Percentiles rank a stretch among this genome's conserved stretches.
Evolutionary conservation across 2,797 vertebrate species (phyloP).

Genomic region (Sebastes oblongus): DNA sequence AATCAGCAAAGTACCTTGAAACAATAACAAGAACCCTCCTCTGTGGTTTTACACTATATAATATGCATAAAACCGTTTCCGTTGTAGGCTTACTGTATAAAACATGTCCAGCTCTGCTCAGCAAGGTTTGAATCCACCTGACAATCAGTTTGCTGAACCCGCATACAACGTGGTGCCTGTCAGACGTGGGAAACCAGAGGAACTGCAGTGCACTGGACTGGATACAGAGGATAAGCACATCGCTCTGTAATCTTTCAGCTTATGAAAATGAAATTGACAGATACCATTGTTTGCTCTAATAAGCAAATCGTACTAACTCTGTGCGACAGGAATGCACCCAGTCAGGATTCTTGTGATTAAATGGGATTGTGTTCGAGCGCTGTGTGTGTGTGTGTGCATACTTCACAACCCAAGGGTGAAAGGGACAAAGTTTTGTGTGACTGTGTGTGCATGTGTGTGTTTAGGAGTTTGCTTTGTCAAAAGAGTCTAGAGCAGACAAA

Average conservation of each 20-base stretch:
- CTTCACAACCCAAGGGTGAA: conserved; percentile 13
- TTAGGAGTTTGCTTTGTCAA: background rate
- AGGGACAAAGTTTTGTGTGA: background rate
- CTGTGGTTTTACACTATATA: background rate
- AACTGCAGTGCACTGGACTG: conserved; percentile 32
- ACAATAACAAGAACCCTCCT: background rate
- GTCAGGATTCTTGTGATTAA: conserved; percentile 70
- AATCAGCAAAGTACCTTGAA: background rate
- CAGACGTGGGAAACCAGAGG: conserved; percentile 59
- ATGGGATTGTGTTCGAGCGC: conserved; percentile 35
- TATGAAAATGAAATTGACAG: conserved; percentile 74
- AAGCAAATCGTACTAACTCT: conserved; percentile 56
- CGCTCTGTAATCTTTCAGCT: conserved; percentile 58
- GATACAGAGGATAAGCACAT: conserved; percentile 56
- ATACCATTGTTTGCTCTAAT: conserved; percentile 68
- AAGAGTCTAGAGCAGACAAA: background rate
- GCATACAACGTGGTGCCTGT: conserved; percentile 14
- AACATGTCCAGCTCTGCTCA: too few relatives aligned
- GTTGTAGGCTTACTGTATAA: background rate
- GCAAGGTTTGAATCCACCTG: conserved; percentile 6
- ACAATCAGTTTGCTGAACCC: conserved; percentile 13
- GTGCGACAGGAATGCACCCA: conserved; percentile 66
- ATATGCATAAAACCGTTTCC: background rate
- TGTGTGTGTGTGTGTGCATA: background rate
- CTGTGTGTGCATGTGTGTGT: background rate